Base-by-base conservation (phyloP, 2,888 invertebrate genomes). In the Mythimna loreyi region DNA sequence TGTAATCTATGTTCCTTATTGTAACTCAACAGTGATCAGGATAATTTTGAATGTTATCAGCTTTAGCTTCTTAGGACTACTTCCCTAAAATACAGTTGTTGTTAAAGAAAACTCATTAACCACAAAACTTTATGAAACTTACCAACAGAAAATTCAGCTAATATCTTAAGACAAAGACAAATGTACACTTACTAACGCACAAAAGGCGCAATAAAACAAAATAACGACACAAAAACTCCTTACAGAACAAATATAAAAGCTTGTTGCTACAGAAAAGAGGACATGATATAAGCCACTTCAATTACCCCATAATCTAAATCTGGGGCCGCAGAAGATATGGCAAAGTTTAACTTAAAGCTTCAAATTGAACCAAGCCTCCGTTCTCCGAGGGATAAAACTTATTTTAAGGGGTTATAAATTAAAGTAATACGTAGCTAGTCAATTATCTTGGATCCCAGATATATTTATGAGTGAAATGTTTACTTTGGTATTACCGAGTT, bases 381-480 rank as follows among this genome's bases (percentile, higher is more conserved):
- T 85, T 87, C 87, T 86, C 86, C 78, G 77, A 88, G 90, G 88
- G 88, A 71, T 65, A 68, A 87, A 91, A 91, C 91, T 92, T 91
- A 88, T 91, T 91, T 92, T 89, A 92, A 92, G 90, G 93, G 92
- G 92, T 88, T 91, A 88, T 92, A 93, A 92, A 93, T 94, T 93
- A 92, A 92, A 92, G 90, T 90, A 92, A 92, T 93, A 90, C 90
- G 88, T 89, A 89, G 86, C 83, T 89, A 90, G 90, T 93, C 92
- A 92, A 93, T 93, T 92, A 93, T 89, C 84, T 87, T 68, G 82
- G 79, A 83, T 86, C 83, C 78, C 73, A 76, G 77, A 80, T 82
- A 83, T 84, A 86, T 88, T 86, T 85, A 83, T 77, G 77, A 81
- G 76, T 61, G 25, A 66, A 80, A 68, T 77, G 70, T 78, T 78